Base-by-base conservation (phyloP, 37 sponge, comb jelly and placozoan species). In the Amphimedon queenslandica region DNA sequence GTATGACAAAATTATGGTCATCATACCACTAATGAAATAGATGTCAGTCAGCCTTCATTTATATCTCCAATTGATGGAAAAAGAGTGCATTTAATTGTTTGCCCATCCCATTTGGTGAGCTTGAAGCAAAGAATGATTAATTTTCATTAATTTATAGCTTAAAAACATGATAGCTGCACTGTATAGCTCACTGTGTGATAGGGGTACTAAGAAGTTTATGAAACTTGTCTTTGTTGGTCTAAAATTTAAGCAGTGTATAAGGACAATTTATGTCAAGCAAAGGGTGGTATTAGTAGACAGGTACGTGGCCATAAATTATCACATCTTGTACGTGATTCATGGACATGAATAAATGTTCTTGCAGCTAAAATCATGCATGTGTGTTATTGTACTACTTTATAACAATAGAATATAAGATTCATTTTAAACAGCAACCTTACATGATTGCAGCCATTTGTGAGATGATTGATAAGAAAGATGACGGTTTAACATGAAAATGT, bases 361-460 rank as follows among this genome's bases (percentile, higher is more conserved):
- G 24, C 61, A n/a, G 68, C 68, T 31, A 35, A 67, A 28, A 67
- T 67, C 6, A 67, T 67, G 68, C 68, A 67, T 34, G 68, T 67
- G 10, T 8, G 68, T 47, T 47, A n/a, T n/a, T n/a, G n/a, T n/a
- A n/a, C n/a, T n/a, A n/a, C n/a, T n/a, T n/a, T n/a, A n/a, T n/a
- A n/a, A n/a, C 31, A 35, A 28, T 67, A 31, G 20, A 67, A 47
- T 47, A 47, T 13, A 18, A 47, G 13, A 18, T 36, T 3, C 3
- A 23, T 39, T 35, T 40, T 4, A n/a, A n/a, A n/a, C n/a, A n/a
- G 76, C 76, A 64, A 64, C 76, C 58, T 31, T 73, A 73, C 38
- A 73, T 73, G 74, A 55, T 73, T 23, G 21, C 74, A 29, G 74
- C 74, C 24, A 57, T 73, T 18, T 24, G 56, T 4, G 74, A 73